phyloP scores from a whole-genome alignment of 23 tunicate genomes.

The Styela plicata region DNA sequence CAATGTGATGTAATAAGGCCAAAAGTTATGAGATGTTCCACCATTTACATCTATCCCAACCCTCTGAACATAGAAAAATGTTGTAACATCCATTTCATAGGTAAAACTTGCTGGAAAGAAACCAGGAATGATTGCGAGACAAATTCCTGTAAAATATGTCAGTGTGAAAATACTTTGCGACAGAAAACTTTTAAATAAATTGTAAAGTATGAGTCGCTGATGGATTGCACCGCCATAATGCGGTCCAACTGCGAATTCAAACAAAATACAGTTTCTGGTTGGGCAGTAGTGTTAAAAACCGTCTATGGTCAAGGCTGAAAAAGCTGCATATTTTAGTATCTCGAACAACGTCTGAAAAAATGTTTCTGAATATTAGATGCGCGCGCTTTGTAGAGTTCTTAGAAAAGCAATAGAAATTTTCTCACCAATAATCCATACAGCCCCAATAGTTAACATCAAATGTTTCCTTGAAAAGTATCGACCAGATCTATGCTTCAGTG shows the following conservation, averaged over 20 bases:
- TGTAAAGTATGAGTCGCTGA: no score
- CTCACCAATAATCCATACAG: conserved; percentile 76
- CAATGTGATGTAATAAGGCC: conserved; percentile 13
- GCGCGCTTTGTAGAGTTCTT: no score
- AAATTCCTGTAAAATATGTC: conserved; percentile 41
- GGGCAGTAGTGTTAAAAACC: background rate
- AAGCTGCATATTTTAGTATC: no score
- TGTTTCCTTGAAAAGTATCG: conserved; percentile 49
- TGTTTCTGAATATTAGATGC: no score
- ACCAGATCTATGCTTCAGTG: conserved; percentile 69
- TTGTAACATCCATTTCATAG: conserved; percentile 59
- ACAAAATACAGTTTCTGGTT: no score
- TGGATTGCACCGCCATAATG: no score
- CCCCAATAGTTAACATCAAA: conserved; percentile 40
- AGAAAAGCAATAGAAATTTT: no score
- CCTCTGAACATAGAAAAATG: conserved; percentile 63
- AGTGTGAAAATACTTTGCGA: background rate
- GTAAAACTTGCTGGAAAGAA: conserved; percentile 36
- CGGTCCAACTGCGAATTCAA: background rate
- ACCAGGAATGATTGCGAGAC: conserved; percentile 69
- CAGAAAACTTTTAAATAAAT: background rate
- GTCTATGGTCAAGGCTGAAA: no score
- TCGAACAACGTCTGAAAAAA: no score
- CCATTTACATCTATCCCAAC: background rate
- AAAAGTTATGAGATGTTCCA: background rate